phyloP scores from a whole-genome alignment of 2,113 vertebrate species.

The Vimba vimba region DNA sequence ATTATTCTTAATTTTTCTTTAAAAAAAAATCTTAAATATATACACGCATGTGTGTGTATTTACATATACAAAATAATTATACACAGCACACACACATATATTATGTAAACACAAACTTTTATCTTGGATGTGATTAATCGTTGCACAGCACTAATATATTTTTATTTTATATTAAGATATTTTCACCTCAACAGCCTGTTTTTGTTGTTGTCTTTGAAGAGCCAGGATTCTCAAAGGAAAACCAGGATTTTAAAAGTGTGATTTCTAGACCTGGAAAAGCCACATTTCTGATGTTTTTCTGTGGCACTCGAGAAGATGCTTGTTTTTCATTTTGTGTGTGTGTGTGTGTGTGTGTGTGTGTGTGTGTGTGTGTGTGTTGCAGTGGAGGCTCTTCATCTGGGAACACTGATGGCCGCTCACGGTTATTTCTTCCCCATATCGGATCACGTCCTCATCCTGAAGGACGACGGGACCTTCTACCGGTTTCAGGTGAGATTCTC shows the following conservation, averaged over 20 bases:
- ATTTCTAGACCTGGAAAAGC: neutral
- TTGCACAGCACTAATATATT: no score
- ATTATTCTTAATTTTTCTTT: no score
- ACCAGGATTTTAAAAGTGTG: neutral
- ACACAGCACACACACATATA: no score
- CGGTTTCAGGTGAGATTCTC: slow-evolving; percentile 78
- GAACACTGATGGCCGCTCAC: slow-evolving; percentile 86
- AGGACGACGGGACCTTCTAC: slow-evolving; percentile 88
- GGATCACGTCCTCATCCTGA: slow-evolving; percentile 84
- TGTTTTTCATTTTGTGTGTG: neutral
- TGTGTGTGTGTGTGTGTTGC: slow-evolving; percentile 29
- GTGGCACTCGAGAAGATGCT: neutral
- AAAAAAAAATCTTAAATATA: no score
- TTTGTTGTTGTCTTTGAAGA: neutral
- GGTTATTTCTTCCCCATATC: slow-evolving; percentile 90
- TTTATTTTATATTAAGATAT: no score
- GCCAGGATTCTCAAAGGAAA: neutral
- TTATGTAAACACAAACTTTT: no score
- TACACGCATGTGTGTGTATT: no score
- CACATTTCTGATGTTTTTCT: neutral
- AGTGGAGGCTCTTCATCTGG: slow-evolving; percentile 87
- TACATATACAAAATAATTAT: no score
- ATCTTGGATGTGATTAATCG: no score
- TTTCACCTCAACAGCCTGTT: neutral
- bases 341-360: no score